A percentile compares a stretch with the other conserved stretches of the same genome.
phyloP scores from a whole-genome alignment of 30 jellyfish, hydroid and myxozoan species.

The Cassiopea xamachana region DNA sequence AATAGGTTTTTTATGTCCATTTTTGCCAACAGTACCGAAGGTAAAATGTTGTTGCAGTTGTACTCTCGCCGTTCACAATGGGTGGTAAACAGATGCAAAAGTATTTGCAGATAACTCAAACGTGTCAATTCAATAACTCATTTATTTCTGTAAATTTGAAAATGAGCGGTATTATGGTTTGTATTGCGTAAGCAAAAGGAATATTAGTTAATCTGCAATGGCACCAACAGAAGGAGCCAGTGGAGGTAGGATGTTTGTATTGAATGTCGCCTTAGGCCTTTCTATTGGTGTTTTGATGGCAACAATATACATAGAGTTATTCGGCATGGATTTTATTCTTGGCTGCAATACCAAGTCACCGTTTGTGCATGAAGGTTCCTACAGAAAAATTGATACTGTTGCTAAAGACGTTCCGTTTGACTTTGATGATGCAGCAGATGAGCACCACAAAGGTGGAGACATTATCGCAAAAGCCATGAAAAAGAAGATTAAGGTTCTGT shows the following conservation, averaged over 20 bases:
- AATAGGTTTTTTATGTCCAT: too few relatives aligned
- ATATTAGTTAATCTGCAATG: neutral
- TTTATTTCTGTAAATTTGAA: too few relatives aligned
- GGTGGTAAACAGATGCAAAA: too few relatives aligned
- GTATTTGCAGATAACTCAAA: too few relatives aligned
- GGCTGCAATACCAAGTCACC: conserved; percentile 23
- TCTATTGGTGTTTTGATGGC: conserved; percentile 78
- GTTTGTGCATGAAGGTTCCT: neutral
- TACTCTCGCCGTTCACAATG: too few relatives aligned
- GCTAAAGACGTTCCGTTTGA: conserved; percentile 16
- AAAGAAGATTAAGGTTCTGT: conserved; percentile 75
- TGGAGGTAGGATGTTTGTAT: neutral
- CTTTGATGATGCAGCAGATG: conserved; percentile 42
- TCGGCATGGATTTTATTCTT: conserved; percentile 29
- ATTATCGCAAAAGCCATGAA: conserved; percentile 66
- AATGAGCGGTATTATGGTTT: neutral
- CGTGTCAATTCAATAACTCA: too few relatives aligned
- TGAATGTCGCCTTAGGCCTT: conserved; percentile 55
- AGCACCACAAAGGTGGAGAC: conserved; percentile 81
- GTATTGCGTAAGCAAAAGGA: neutral
- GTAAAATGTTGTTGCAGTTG: too few relatives aligned
- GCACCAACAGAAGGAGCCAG: neutral
- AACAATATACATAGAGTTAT: conserved; percentile 14
- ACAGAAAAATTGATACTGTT: neutral
- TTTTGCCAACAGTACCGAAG: too few relatives aligned